Evolutionary conservation across 92 coral and sea anemone species (phyloP).

Genomic region (Ricordea florida): DNA sequence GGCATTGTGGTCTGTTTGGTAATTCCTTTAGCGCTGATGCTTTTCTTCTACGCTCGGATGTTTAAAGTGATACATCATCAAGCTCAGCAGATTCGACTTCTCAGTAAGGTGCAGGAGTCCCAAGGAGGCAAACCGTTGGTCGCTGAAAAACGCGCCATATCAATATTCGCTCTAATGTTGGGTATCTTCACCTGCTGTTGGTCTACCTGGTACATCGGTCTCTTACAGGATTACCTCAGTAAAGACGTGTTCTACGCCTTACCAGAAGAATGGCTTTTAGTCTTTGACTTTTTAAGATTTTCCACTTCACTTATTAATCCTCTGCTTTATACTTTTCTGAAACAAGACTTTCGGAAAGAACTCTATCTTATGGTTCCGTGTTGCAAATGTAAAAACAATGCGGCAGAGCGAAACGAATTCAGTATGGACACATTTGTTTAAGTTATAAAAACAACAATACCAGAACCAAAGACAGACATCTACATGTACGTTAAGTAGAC

Average conservation of each 20-base stretch:
- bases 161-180: conserved; percentile 88
- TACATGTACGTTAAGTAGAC: no score
- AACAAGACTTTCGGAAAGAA: conserved; percentile 87
- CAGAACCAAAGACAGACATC: no score
- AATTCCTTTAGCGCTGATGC: conserved; percentile 76
- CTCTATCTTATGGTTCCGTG: conserved; percentile 30
- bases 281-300: conserved; percentile 90
- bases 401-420: no score
- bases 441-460: no score
- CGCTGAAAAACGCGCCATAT: conserved; percentile 85
- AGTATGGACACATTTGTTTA: no score
- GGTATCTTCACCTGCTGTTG: conserved; percentile 90
- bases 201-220: conserved; percentile 85
- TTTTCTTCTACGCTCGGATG: conserved; percentile 80
- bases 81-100: conserved; percentile 70
- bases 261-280: conserved; percentile 48
- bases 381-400: no score
- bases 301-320: conserved; percentile 90
- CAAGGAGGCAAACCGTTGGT: conserved; percentile 51
- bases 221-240: conserved; percentile 64
- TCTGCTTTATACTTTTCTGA: conserved; percentile 81
- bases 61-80: conserved; percentile 81
- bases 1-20: conserved; percentile 74
- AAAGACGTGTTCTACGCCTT: conserved; percentile 34
- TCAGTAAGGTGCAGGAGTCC: conserved; percentile 46